phyloP scores from a whole-genome alignment of 2,888 invertebrate genomes.

The Agrochola litura region DNA sequence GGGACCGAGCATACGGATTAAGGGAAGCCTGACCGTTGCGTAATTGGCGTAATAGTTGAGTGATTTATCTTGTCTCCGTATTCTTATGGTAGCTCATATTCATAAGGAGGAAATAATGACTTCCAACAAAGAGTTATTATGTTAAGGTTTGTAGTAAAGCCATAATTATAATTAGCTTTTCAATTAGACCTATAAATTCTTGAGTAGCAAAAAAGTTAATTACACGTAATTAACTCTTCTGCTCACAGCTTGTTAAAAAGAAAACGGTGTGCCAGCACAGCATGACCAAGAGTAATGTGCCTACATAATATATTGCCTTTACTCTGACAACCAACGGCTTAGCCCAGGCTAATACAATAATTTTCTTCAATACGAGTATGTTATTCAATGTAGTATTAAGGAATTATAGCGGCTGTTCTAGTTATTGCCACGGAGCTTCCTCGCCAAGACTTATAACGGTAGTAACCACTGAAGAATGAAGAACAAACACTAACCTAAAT shows the following conservation, averaged over 20 bases:
- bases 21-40: conserved; percentile 84
- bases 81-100: conserved; percentile 59
- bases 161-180: not conserved
- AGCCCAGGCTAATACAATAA: not conserved
- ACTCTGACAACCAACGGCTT: conserved; percentile 8
- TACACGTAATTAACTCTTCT: conserved; percentile 16
- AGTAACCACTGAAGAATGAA: conserved; percentile 47
- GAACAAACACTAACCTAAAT: conserved; percentile 55
- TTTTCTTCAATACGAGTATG: conserved; percentile 15
- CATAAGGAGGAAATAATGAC: conserved; percentile 9
- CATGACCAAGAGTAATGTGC: conserved; percentile 23
- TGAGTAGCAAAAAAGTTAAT: conserved; percentile 12
- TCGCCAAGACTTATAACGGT: conserved; percentile 41
- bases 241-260: conserved; percentile 30
- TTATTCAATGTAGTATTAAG: conserved; percentile 42
- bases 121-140: no score
- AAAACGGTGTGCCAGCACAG: conserved; percentile 21
- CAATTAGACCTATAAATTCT: conserved; percentile 7
- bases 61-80: conserved; percentile 82
- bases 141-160: not conserved
- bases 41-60: conserved; percentile 88
- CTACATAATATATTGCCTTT: conserved; percentile 14
- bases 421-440: conserved; percentile 37
- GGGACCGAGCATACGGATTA: conserved; percentile 82
- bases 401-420: conserved; percentile 37